A percentile compares a stretch with the other conserved stretches of the same genome.
Evolutionary conservation across 1,140 invertebrate species (phyloP).

Genomic region (Notospermus geniculatus): DNA sequence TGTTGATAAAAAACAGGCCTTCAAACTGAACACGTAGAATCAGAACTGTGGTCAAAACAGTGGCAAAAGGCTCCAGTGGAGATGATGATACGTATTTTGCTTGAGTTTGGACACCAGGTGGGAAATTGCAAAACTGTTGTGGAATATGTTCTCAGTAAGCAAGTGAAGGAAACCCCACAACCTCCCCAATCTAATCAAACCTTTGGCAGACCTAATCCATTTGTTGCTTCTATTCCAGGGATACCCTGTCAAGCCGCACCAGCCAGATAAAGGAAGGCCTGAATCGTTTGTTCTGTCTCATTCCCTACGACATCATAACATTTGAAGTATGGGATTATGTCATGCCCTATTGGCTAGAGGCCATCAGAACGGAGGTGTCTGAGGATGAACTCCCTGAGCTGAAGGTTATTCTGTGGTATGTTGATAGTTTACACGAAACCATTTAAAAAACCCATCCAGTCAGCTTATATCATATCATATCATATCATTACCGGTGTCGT

Average conservation of each 20-base stretch:
- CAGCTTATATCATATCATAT: too few species aligned
- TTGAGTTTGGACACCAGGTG: too few species aligned
- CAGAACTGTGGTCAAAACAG: neutral
- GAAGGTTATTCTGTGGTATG: conserved; percentile 80
- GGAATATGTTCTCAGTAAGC: too few species aligned
- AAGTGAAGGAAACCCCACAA: too few species aligned
- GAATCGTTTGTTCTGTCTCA: conserved; percentile 83
- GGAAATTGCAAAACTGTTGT: too few species aligned
- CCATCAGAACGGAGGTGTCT: conserved; percentile 90
- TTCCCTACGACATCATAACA: conserved; percentile 96
- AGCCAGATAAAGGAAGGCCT: conserved; percentile 89
- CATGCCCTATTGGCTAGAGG: conserved; percentile 98
- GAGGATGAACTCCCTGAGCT: conserved; percentile 88
- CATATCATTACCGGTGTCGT: too few species aligned
- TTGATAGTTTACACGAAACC: too few species aligned
- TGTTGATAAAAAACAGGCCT: too few species aligned
- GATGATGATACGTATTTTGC: conserved; percentile 1
- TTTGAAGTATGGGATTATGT: conserved; percentile 93
- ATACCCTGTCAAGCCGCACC: conserved; percentile 82
- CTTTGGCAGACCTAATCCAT: too few species aligned
- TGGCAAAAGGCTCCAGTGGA: neutral
- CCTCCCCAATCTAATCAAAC: too few species aligned
- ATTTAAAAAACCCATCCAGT: too few species aligned
- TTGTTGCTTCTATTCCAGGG: conserved; percentile 68
- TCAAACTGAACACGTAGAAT: too few species aligned